Percentiles rank a stretch among this genome's conserved stretches.
These are phyloP conservation scores for Rhimphoctona megacephalus DNA, from an alignment of 2,888 invertebrate genomes.

Conservation along the genomic window DNA sequence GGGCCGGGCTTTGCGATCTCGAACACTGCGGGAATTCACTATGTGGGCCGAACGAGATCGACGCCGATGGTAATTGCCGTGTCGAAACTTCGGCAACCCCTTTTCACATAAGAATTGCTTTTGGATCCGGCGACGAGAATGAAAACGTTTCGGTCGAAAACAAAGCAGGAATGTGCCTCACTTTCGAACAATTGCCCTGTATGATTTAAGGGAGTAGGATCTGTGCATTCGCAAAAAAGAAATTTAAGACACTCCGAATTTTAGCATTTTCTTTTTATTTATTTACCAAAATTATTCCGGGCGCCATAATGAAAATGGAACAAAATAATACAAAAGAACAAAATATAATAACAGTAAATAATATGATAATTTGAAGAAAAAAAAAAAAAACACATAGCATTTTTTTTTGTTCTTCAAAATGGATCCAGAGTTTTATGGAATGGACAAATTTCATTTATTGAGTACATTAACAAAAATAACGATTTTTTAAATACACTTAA, in stretches of 20 bases:
- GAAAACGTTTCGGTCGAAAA: conserved; percentile 89
- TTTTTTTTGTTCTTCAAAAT: neutral
- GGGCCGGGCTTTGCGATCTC: conserved; percentile 90
- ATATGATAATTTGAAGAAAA: neutral
- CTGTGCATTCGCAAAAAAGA: neutral
- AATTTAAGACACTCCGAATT: neutral
- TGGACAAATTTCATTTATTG: neutral
- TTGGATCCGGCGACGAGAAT: conserved; percentile 89
- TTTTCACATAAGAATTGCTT: conserved; percentile 92
- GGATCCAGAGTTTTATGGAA: no score
- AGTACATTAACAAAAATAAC: neutral
- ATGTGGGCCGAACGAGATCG: conserved; percentile 86
- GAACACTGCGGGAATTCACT: conserved; percentile 92
- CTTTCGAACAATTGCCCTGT: conserved; percentile 91
- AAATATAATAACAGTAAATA: neutral
- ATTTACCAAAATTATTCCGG: neutral
- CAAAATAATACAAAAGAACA: neutral
- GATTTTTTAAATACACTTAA: neutral
- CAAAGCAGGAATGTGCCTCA: conserved; percentile 92
- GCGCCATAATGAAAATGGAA: no score
- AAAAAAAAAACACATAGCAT: neutral
- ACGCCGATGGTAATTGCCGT: conserved; percentile 86
- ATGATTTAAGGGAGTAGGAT: conserved; percentile 76
- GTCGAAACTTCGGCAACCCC: conserved; percentile 92
- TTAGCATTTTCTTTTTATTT: neutral